Evolutionary conservation across 2,888 invertebrate genomes (phyloP).

Genomic region (Kryphioiulus occultus): DNA sequence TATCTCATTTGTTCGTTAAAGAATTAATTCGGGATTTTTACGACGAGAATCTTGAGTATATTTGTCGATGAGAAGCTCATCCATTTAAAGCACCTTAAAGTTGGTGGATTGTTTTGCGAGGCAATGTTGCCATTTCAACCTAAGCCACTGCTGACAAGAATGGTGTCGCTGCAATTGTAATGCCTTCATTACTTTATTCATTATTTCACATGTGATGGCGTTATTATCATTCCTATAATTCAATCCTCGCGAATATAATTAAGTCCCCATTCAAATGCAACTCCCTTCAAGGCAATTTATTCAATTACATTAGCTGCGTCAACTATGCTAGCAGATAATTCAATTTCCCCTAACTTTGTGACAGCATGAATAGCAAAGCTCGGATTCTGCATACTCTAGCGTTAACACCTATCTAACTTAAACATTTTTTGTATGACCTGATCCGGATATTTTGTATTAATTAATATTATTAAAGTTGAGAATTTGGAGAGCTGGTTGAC

Average conservation of each 20-base stretch:
- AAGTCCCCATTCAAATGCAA: constrained; percentile 25
- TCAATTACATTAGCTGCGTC: constrained; percentile 18
- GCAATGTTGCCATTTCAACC: not conserved
- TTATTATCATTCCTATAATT: constrained; percentile 40
- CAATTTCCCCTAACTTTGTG: constrained; percentile 15
- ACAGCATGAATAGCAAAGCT: not conserved
- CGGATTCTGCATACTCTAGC: not conserved
- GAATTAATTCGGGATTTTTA: not conserved
- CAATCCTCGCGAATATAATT: constrained; percentile 37
- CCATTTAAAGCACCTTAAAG: not conserved
- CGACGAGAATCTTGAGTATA: not conserved
- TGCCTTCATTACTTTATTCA: not conserved
- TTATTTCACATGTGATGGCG: constrained; percentile 18
- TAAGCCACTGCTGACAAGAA: not conserved
- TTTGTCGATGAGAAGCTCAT: not conserved
- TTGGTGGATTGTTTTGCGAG: not conserved
- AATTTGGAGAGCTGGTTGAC: no score
- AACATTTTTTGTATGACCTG: not conserved
- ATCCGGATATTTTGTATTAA: no score
- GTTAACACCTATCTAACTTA: not conserved
- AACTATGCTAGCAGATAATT: constrained; percentile 20
- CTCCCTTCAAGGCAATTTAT: constrained; percentile 36
- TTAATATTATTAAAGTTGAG: no score
- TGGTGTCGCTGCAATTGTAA: constrained; percentile 9
- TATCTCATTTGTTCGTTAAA: not conserved